Evolutionary conservation across 2,113 vertebrate genomes (phyloP).

Genomic region (Labrus mixtus): DNA sequence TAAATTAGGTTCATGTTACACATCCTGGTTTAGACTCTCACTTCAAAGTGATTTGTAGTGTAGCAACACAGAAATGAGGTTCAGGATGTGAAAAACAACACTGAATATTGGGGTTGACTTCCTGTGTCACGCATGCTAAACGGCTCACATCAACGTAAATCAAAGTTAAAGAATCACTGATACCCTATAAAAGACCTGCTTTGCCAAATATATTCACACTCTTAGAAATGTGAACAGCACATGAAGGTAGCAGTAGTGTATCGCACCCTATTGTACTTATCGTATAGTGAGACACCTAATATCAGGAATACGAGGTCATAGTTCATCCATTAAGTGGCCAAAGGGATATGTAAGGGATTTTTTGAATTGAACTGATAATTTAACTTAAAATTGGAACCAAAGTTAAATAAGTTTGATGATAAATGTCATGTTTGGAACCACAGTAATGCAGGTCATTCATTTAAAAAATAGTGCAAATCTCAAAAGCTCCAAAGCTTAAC

Average conservation of each 20-base stretch:
- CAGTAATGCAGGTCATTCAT: background rate
- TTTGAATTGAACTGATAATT: no score
- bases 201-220: constrained; percentile 1
- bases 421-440: background rate
- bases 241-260: background rate
- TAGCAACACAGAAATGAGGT: background rate
- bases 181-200: background rate
- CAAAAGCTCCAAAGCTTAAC: background rate
- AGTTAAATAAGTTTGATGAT: no score
- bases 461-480: background rate
- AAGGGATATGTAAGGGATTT: no score
- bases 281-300: no score
- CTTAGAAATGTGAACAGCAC: constrained; percentile 23
- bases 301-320: no score
- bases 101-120: constrained; percentile 5
- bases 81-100: constrained; percentile 41
- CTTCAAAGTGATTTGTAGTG: constrained; percentile 46
- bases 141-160: constrained; percentile 33
- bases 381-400: no score
- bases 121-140: constrained; percentile 8
- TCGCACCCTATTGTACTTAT: background rate
- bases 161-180: constrained; percentile 35
- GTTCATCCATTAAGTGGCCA: no score
- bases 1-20: constrained; percentile 50
- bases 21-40: constrained; percentile 10